phyloP scores from a whole-genome alignment of 2,797 vertebrate species.

The Melanotaenia maccullochi region DNA sequence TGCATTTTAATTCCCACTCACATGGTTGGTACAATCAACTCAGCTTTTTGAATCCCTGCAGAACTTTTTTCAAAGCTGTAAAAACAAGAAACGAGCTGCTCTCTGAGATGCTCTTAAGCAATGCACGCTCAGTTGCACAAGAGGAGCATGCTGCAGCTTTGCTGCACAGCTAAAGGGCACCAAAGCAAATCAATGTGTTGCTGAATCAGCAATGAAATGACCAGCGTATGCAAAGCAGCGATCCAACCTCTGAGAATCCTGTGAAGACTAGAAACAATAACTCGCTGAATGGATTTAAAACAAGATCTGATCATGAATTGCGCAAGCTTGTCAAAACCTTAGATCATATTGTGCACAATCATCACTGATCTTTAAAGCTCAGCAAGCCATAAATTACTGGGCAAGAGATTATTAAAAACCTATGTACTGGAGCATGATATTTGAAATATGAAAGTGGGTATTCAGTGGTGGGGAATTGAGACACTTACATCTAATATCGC shows the following conservation, averaged over 20 bases:
- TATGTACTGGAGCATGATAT: conserved; percentile 45
- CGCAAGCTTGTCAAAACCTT: conserved; percentile 24
- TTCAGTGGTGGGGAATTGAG: conserved; percentile 26
- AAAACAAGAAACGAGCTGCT: conserved; percentile 18
- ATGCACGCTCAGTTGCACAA: conserved; percentile 1
- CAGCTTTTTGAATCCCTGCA: conserved; percentile 16
- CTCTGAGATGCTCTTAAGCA: conserved; percentile 25
- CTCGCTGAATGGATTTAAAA: conserved; percentile 19
- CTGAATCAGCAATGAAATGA: conserved; percentile 49
- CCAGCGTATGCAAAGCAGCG: conserved; percentile 8
- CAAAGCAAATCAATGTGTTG: conserved; percentile 33
- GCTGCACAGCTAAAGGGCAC: conserved; percentile 12
- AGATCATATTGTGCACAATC: conserved; percentile 16
- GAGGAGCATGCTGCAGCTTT: not conserved
- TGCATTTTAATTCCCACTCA: not conserved
- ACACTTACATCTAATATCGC: conserved; percentile 12
- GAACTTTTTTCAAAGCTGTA: conserved; percentile 17
- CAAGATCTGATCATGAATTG: conserved; percentile 27
- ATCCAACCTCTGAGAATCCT: conserved; percentile 26
- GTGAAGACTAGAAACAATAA: conserved; percentile 22
- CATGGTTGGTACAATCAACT: conserved; percentile 14
- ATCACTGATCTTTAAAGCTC: conserved; percentile 14
- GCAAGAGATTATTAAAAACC: conserved; percentile 61
- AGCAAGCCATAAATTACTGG: conserved; percentile 39
- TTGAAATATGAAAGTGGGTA: conserved; percentile 20